phyloP scores from a whole-genome alignment of 2,797 vertebrate species.

The Siniperca scherzeri region DNA sequence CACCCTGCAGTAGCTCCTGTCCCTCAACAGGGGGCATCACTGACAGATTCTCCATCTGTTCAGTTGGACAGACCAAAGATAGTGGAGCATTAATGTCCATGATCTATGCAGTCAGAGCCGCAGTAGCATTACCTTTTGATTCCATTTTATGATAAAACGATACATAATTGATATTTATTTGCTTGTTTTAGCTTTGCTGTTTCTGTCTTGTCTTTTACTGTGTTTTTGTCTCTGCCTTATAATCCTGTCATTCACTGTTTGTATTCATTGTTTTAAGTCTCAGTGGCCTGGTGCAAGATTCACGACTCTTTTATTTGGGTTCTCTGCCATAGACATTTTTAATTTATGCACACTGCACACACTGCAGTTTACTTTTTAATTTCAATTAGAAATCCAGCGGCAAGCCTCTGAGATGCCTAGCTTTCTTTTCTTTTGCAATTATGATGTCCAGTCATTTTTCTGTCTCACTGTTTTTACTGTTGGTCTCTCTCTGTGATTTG shows the following conservation, averaged over 20 bases:
- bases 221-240: slow-evolving; percentile 33
- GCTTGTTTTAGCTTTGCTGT: slow-evolving; percentile 24
- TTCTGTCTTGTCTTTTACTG: slow-evolving; percentile 43
- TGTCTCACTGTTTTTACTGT: slow-evolving; percentile 83
- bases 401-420: slow-evolving; percentile 48
- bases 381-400: slow-evolving; percentile 39
- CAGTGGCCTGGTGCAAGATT: slow-evolving; percentile 50
- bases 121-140: slow-evolving; percentile 19
- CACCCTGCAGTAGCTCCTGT: slow-evolving; percentile 74
- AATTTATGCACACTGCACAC: not conserved
- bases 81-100: slow-evolving; percentile 24
- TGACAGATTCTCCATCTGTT: slow-evolving; percentile 79
- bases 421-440: slow-evolving; percentile 49
- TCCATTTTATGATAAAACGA: slow-evolving; percentile 31
- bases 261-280: slow-evolving; percentile 59
- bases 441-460: slow-evolving; percentile 71
- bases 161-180: slow-evolving; percentile 1
- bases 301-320: slow-evolving; percentile 2
- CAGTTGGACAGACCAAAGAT: slow-evolving; percentile 60
- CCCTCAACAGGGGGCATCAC: slow-evolving; percentile 76
- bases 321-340: slow-evolving; percentile 4
- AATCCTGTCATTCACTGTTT: slow-evolving; percentile 47
- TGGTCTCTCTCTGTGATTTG: slow-evolving; percentile 88
- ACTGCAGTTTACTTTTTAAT: not conserved
- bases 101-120: slow-evolving; percentile 10